phyloP scores from a whole-genome alignment of 1,140 invertebrate species.

The Rhynchophorus ferrugineus region DNA sequence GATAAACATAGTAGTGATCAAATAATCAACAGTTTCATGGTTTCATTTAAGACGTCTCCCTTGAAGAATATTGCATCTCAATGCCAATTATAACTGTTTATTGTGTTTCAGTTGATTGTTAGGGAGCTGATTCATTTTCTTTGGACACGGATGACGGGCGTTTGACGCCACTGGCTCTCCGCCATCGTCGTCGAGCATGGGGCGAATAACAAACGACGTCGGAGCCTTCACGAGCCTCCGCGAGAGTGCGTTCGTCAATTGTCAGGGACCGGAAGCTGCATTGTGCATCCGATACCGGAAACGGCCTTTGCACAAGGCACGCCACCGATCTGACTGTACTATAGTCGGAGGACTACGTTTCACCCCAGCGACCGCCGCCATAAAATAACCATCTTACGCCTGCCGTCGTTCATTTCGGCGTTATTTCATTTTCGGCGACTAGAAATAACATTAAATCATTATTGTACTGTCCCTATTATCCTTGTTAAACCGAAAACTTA shows the following conservation, averaged over 20 bases:
- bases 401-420: too few species aligned
- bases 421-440: too few species aligned
- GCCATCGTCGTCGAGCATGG: background rate
- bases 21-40: background rate
- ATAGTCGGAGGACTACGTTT: background rate
- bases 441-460: too few species aligned
- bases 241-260: slow-evolving; percentile 38
- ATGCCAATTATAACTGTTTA: background rate
- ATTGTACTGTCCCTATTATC: too few species aligned
- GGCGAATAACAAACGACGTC: slow-evolving; percentile 5
- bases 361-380: too few species aligned
- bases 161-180: background rate
- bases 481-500: too few species aligned
- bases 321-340: background rate
- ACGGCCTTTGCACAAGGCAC: slow-evolving; percentile 31
- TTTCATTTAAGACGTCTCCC: background rate
- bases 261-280: slow-evolving; percentile 39
- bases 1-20: background rate
- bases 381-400: too few species aligned
- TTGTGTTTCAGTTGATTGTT: background rate
- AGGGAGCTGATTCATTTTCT: background rate
- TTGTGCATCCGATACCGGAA: slow-evolving; percentile 40
- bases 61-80: background rate
- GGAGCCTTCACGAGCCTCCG: slow-evolving; percentile 31
- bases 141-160: background rate